Percentiles rank a stretch among this genome's conserved stretches.
These are phyloP conservation scores for Cheilosia vernalis DNA, from an alignment of 2,888 invertebrate genomes.

Conservation along the genomic window DNA sequence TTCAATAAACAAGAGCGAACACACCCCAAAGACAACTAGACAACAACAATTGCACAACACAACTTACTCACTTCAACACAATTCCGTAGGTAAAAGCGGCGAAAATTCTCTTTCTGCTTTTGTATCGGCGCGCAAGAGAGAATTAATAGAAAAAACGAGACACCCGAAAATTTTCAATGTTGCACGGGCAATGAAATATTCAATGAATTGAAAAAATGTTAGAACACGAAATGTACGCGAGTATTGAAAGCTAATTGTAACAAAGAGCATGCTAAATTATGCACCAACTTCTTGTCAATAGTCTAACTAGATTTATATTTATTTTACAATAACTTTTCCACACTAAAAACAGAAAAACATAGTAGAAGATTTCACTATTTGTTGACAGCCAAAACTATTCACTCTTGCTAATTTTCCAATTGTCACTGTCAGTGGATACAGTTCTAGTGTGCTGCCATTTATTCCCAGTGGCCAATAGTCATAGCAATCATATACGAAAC, in stretches of 20 bases:
- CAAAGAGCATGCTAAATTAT: not conserved
- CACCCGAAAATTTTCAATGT: conserved; percentile 74
- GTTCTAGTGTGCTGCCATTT: conserved; percentile 50
- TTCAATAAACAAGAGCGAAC: conserved; percentile 74
- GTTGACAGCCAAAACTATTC: conserved; percentile 68
- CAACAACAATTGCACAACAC: conserved; percentile 61
- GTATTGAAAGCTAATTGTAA: not conserved
- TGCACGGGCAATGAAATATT: conserved; percentile 67
- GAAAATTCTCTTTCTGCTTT: conserved; percentile 40
- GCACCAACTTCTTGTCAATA: not conserved
- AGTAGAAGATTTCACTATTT: conserved; percentile 51
- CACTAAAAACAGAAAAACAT: conserved; percentile 51
- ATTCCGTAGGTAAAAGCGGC: conserved; percentile 13
- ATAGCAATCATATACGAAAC: conserved; percentile 10
- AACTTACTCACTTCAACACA: conserved; percentile 46
- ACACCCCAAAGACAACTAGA: conserved; percentile 68
- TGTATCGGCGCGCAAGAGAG: conserved; percentile 41
- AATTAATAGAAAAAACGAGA: conserved; percentile 47
- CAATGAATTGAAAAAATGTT: conserved; percentile 50
- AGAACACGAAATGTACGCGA: conserved; percentile 28
- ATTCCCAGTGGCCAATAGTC: not conserved
- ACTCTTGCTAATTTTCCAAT: conserved; percentile 63
- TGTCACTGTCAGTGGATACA: conserved; percentile 60
- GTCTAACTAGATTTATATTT: not conserved
- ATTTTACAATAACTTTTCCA: conserved; percentile 39